A percentile compares a stretch with the other conserved stretches of the same genome.
Evolutionary conservation across 2,113 vertebrate species (phyloP).

Genomic region (Chaetorhynchus papuensis): DNA sequence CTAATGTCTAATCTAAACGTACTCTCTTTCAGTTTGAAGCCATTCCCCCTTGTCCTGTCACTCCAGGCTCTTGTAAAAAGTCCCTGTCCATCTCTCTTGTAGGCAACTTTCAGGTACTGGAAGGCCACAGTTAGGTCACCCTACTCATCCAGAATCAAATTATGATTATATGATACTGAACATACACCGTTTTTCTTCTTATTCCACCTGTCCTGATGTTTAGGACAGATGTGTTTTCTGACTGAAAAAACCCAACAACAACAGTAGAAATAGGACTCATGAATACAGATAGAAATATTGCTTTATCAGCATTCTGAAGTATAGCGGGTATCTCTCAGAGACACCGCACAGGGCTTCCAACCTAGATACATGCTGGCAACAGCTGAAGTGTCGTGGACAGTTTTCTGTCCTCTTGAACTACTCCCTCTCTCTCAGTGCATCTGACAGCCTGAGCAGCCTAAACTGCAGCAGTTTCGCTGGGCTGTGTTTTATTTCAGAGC

Average conservation of each 20-base stretch:
- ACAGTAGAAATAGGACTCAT: neutral
- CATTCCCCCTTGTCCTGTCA: neutral
- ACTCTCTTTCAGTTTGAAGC: neutral
- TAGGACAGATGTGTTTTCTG: constrained; percentile 1
- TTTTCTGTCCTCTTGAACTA: neutral
- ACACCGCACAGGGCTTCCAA: neutral
- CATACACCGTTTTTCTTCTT: neutral
- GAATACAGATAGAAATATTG: neutral
- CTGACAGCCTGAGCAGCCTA: neutral
- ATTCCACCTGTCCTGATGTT: neutral
- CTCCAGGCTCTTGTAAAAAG: neutral
- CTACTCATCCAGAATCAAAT: neutral
- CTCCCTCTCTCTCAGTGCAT: neutral
- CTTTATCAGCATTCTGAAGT: neutral
- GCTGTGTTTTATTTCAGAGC: neutral
- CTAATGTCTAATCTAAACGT: neutral
- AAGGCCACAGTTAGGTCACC: neutral
- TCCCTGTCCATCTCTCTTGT: neutral
- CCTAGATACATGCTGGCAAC: neutral
- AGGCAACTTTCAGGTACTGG: neutral
- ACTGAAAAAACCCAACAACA: neutral
- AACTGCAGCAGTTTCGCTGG: neutral
- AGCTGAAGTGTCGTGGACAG: neutral
- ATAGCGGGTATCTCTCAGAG: neutral
- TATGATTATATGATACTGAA: neutral